Evolutionary conservation across 2,888 invertebrate species (phyloP), one percentile per base, ranked within the genome.

Genomic region (Troides helena): DNA sequence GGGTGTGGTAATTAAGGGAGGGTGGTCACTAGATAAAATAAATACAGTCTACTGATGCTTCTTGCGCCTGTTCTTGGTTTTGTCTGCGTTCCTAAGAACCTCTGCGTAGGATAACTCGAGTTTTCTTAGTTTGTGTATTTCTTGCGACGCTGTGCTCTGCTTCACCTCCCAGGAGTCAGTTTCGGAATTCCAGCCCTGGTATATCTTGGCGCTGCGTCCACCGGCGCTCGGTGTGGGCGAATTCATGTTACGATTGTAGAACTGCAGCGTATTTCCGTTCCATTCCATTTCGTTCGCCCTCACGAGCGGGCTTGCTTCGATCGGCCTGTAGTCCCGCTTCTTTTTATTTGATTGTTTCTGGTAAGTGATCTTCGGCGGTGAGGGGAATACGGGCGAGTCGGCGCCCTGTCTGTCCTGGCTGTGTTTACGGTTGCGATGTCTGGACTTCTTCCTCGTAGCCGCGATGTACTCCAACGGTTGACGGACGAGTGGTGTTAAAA

Each of bases 31-130:
- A 77, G 77, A 79, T 84, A 83, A 85, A 87, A 64, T 61, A 61
- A 88, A 81, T 73, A 71, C 74, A 71, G 71, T 71, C 88, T 89
- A 93, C 78, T 93, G 93, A 77, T 93, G 93, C 80, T 92, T 92
- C 80, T 92, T 93, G 78, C 93, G 93, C 84, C 93, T 84, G 58
- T 83, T 80, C 79, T 93, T 93, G 67, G 88, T 88, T 85, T 94
- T 94, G 80, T 95, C 95, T 73, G 95, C 95, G 83, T 95, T 95
- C 74, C 96, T 93, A 73, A 97, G 89, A 25, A 96, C 97, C 85
- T 97, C 97, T 8, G 97, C 97, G 85, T 97, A 97, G 18, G 97
- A 96, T 81, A 96, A 93, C 80, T 97, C 97, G 66, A 97, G 92
- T 80, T 95, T 95, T 82, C 96, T 95, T 71, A 97, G 89, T 81